Evolutionary conservation across 2,888 invertebrate genomes (phyloP).

Genomic region (Watsonalla binaria): DNA sequence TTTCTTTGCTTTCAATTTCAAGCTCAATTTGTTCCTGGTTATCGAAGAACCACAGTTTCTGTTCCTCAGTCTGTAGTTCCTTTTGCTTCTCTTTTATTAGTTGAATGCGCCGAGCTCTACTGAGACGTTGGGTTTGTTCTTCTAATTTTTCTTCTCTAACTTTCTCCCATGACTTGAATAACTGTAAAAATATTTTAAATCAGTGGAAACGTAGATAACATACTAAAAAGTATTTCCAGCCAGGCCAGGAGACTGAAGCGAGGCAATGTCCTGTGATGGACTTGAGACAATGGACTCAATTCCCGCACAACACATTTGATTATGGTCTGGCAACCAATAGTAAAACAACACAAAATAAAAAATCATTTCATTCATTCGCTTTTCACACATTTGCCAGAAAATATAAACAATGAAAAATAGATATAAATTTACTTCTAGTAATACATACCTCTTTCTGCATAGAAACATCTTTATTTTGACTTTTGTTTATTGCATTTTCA

Average conservation of each 20-base stretch:
- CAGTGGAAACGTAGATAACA: not conserved
- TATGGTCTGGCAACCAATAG: too few species aligned
- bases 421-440: not conserved
- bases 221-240: too few species aligned
- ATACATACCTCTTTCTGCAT: slow-evolving; percentile 72
- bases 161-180: slow-evolving; percentile 79
- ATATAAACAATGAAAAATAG: too few species aligned
- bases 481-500: slow-evolving; percentile 75
- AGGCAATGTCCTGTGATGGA: too few species aligned
- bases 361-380: too few species aligned
- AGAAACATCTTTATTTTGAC: slow-evolving; percentile 78
- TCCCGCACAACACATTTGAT: too few species aligned
- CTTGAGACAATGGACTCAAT: too few species aligned
- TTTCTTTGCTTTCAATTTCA: slow-evolving; percentile 80
- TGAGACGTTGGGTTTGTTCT: slow-evolving; percentile 77
- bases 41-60: slow-evolving; percentile 89
- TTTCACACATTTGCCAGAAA: too few species aligned
- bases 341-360: too few species aligned
- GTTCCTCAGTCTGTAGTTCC: slow-evolving; percentile 76
- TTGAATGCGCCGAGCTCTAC: slow-evolving; percentile 74
- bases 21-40: slow-evolving; percentile 87
- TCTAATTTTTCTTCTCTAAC: slow-evolving; percentile 77
- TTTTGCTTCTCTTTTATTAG: slow-evolving; percentile 73
- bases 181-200: slow-evolving; percentile 40
- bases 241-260: too few species aligned